Base-by-base conservation (phyloP, 2,888 invertebrate species). In the Apamea anceps region DNA sequence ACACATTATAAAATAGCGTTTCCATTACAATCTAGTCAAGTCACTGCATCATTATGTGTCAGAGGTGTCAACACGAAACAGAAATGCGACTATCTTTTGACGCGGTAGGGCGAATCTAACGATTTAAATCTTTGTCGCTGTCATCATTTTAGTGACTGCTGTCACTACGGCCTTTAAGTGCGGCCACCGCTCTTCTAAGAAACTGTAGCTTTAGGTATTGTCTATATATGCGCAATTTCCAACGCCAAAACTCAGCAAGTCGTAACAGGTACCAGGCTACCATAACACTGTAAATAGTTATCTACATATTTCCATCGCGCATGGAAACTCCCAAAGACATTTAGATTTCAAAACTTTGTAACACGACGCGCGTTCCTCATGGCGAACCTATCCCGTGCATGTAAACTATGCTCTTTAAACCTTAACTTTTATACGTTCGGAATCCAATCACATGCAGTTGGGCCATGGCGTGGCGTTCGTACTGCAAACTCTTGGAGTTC, bases 391-490 rank as follows among this genome's bases (percentile, higher is more conserved):
- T 68, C 76, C 70, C 78, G 66, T 82, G 80, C 89, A 90, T 87
- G 83, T 87, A 87, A 89, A 90, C 94, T 95, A 94, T 94, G 92
- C 92, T 92, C 93, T 94, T 93, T 93, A 93, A 84, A 83, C 90
- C 90, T 91, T 93, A 95, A 95, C 94, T 95, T 95, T 94, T 93
- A 93, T 94, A 91, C 91, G 91, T 91, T 91, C 86, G 90, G 90
- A 94, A 94, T 94, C 93, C 95, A 95, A 95, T 95, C 95, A 94
- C 93, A 92, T 93, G 93, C 92, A 93, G 93, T 93, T 92, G 87
- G 91, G 85, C 87, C 86, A 89, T 88, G 92, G 92, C 88, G 88
- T 86, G 92, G 92, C 88, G 87, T 85, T 71, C 76, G 86, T 82
- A 88, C 83, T 89, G 90, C 90, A 92, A 95, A 94, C 94, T 93